Conservation (phyloP, 2,888 invertebrate genomes). For the Hypolimnas misippus region DNA sequence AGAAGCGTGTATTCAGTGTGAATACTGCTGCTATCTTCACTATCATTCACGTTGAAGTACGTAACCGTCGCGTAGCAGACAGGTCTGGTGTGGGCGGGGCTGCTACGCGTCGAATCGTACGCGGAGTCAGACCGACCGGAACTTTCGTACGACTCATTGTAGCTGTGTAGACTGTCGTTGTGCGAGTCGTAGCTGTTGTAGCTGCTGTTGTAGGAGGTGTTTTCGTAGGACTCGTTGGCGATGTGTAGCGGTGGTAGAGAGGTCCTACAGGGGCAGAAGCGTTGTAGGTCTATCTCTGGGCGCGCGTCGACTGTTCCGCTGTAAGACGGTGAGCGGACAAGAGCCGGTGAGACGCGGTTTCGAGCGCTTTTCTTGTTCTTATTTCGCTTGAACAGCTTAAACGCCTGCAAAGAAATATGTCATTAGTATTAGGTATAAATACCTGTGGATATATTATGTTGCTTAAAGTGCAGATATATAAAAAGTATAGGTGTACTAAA, state of each 20-base stretch:
- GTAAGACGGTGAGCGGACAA: constrained; percentile 69
- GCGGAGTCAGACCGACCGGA: constrained; percentile 74
- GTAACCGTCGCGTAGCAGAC: constrained; percentile 76
- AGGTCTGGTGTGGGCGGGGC: constrained; percentile 59
- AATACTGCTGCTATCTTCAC: constrained; percentile 77
- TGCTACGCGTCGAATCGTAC: constrained; percentile 72
- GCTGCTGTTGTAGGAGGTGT: constrained; percentile 58
- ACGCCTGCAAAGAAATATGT: constrained; percentile 59
- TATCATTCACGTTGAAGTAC: constrained; percentile 76
- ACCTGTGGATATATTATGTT: no score
- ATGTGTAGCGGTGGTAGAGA: constrained; percentile 61
- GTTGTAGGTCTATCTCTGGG: constrained; percentile 69
- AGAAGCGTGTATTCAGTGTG: constrained; percentile 75
- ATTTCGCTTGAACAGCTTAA: constrained; percentile 75
- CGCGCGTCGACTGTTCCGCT: constrained; percentile 76
- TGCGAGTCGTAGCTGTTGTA: constrained; percentile 71
- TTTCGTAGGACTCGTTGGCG: constrained; percentile 61
- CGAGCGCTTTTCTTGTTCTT: constrained; percentile 64
- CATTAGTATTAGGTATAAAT: no score
- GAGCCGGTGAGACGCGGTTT: constrained; percentile 71
- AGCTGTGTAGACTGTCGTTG: constrained; percentile 63
- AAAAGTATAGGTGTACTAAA: no score
- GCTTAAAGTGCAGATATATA: no score
- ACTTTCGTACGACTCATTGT: constrained; percentile 64
- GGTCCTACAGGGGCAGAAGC: constrained; percentile 72